Evolutionary conservation across 1,140 invertebrate genomes (phyloP).

Genomic region (Ceratoteleas bidentatus): DNA sequence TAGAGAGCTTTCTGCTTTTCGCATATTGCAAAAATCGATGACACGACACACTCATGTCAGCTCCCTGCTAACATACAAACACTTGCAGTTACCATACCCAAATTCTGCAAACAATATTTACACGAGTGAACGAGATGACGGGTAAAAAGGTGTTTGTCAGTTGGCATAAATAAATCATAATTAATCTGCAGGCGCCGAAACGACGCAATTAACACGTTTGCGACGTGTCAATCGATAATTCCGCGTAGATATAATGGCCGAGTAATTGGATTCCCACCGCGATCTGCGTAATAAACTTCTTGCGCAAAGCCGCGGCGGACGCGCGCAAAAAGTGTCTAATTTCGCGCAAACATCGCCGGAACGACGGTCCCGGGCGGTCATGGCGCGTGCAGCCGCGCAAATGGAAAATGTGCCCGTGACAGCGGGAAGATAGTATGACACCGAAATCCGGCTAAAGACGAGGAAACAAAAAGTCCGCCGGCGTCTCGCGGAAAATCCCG

Average conservation of each 20-base stretch:
- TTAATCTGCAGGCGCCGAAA: conserved; percentile 41
- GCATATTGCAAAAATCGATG: too few relatives aligned
- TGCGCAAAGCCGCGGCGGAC: too few relatives aligned
- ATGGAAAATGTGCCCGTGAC: conserved; percentile 18
- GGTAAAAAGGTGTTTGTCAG: too few relatives aligned
- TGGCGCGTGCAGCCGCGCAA: conserved; percentile 3
- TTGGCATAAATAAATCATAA: conserved; percentile 46
- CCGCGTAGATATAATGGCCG: conserved; percentile 10
- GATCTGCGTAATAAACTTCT: conserved; percentile 15
- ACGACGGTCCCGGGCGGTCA: too few relatives aligned
- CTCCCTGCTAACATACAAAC: too few relatives aligned
- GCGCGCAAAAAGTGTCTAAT: too few relatives aligned
- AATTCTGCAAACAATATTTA: not conserved
- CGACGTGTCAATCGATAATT: conserved; percentile 36
- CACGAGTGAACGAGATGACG: not conserved
- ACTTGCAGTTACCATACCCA: too few relatives aligned
- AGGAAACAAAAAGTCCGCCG: conserved; percentile 44
- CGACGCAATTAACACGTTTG: conserved; percentile 42
- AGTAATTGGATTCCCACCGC: conserved; percentile 35
- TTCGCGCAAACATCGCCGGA: too few relatives aligned
- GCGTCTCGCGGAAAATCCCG: conserved; percentile 21
- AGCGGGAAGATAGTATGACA: conserved; percentile 27
- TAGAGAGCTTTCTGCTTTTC: too few relatives aligned
- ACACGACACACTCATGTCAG: too few relatives aligned
- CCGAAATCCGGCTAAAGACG: conserved; percentile 19